Percentiles rank a stretch among this genome's conserved stretches.
Conservation (phyloP, 2,797 vertebrate species). For the Pseudomugil gertrudae region DNA sequence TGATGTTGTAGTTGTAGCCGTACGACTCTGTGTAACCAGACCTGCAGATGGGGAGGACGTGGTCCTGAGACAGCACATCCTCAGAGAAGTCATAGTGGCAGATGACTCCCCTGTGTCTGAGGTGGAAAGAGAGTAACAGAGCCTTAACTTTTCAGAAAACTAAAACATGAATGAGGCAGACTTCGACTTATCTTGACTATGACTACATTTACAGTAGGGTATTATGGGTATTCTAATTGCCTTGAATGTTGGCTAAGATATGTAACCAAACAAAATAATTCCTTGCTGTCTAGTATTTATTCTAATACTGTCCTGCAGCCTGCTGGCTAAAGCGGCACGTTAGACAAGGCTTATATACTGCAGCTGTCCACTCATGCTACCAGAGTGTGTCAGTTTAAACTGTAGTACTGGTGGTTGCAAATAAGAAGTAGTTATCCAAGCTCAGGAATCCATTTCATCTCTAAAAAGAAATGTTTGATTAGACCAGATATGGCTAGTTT, state of each 20-base stretch:
- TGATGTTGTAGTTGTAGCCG: slow-evolving; percentile 92
- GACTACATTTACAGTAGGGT: neutral
- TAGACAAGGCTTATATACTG: neutral
- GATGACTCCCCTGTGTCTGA: slow-evolving; percentile 90
- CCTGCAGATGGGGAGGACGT: slow-evolving; percentile 91
- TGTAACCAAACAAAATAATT: neutral
- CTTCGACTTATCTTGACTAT: neutral
- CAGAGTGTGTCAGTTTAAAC: neutral
- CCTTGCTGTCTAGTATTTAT: neutral
- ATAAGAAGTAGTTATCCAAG: neutral
- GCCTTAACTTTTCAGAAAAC: too few species aligned
- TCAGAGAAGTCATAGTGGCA: slow-evolving; percentile 91
- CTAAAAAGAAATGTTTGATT: neutral
- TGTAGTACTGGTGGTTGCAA: neutral
- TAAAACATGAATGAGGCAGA: neutral
- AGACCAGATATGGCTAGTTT: neutral
- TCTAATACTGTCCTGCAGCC: neutral
- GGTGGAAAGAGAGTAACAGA: slow-evolving; percentile 1
- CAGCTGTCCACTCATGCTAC: neutral
- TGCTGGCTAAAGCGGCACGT: neutral
- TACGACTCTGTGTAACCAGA: slow-evolving; percentile 80
- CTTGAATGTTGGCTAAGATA: neutral
- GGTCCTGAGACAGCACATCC: slow-evolving; percentile 82
- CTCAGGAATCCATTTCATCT: neutral
- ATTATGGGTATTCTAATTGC: neutral